A percentile compares a stretch with the other conserved stretches of the same genome.
Conservation (phyloP, 2,113 vertebrate species). For the Gobius niger region DNA sequence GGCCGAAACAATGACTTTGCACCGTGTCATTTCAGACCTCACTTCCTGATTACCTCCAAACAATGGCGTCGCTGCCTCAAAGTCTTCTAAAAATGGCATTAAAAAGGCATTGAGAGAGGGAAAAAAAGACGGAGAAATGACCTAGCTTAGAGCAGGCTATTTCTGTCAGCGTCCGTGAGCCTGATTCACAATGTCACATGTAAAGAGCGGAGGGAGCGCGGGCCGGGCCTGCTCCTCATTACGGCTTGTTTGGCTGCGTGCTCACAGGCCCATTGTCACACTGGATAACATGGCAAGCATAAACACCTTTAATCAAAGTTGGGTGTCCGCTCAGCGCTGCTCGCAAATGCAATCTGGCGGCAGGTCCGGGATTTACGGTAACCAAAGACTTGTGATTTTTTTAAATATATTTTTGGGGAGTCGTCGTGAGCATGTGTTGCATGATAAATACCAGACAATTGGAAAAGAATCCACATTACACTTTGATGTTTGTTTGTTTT, state of each 20-base stretch:
- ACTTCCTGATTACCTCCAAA: slow-evolving; percentile 45
- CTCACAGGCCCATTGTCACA: slow-evolving; percentile 66
- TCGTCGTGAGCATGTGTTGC: slow-evolving; percentile 16
- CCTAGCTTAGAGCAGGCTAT: slow-evolving; percentile 34
- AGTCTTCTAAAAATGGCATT: slow-evolving; percentile 36
- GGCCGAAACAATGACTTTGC: slow-evolving; percentile 42
- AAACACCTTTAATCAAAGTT: slow-evolving; percentile 75
- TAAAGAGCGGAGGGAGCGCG: slow-evolving; percentile 31
- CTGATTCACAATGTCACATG: slow-evolving; percentile 69
- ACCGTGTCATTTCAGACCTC: slow-evolving; percentile 55
- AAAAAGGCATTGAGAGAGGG: neutral
- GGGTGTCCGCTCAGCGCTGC: slow-evolving; percentile 59
- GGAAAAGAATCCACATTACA: slow-evolving; percentile 27
- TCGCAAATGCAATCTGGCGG: slow-evolving; percentile 68
- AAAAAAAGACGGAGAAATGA: slow-evolving; percentile 5
- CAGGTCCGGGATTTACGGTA: slow-evolving; percentile 27
- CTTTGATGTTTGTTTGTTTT: slow-evolving; percentile 14
- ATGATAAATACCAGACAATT: neutral
- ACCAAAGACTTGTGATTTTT: slow-evolving; percentile 49
- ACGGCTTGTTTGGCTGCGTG: slow-evolving; percentile 61
- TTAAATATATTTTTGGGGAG: slow-evolving; percentile 20
- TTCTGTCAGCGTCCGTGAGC: slow-evolving; percentile 51
- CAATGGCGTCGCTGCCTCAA: slow-evolving; percentile 3
- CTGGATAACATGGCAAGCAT: slow-evolving; percentile 65
- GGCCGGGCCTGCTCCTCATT: slow-evolving; percentile 70